Evolutionary conservation across 2,797 vertebrate species (phyloP).

Genomic region (Acipenser transmontanus): DNA sequence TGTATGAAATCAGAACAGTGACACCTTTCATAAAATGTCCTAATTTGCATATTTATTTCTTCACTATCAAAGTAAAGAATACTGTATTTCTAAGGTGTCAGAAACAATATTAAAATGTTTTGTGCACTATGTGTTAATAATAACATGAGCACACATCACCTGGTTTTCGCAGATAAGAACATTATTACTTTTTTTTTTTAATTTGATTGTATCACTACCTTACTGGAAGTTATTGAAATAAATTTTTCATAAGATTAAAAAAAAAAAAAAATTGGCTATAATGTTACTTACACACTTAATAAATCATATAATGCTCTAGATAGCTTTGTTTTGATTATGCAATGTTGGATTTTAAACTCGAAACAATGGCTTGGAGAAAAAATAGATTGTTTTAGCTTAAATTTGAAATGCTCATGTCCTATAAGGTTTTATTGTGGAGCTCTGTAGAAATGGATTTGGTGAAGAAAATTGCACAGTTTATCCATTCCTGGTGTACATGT

Average conservation of each 20-base stretch:
- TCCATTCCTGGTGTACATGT: too few relatives aligned
- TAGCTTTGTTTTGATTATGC: not conserved
- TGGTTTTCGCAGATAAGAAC: not conserved
- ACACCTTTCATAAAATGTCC: conserved; percentile 59
- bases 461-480: too few relatives aligned
- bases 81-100: conserved; percentile 36
- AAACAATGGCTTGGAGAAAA: too few relatives aligned
- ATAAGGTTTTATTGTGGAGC: too few relatives aligned
- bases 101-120: conserved; percentile 42
- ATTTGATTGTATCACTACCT: not conserved
- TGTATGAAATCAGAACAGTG: conserved; percentile 50
- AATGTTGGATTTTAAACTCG: too few relatives aligned
- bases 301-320: not conserved
- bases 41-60: conserved; percentile 48
- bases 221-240: not conserved
- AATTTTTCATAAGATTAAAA: not conserved
- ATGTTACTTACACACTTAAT: not conserved
- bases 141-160: conserved; percentile 14
- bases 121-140: conserved; percentile 44
- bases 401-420: too few relatives aligned
- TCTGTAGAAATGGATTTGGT: too few relatives aligned
- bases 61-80: conserved; percentile 40
- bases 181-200: conserved; percentile 10
- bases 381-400: too few relatives aligned
- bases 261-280: not conserved